phyloP scores from a whole-genome alignment of 2,797 vertebrate species.

The Semaprochilodus insignis region DNA sequence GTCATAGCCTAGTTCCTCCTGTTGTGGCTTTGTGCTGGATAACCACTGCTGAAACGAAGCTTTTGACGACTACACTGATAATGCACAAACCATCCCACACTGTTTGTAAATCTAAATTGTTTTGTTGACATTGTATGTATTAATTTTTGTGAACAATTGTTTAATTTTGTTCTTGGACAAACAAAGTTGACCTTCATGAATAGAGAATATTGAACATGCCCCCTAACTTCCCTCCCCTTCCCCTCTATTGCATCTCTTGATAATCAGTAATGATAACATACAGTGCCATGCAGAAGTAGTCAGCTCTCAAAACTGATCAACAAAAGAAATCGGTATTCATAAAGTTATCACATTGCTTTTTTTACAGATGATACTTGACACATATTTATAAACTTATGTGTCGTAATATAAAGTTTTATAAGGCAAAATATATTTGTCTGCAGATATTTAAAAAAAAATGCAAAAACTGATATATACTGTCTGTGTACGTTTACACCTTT shows the following conservation, averaged over 20 bases:
- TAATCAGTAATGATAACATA: neutral
- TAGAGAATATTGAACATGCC: too few species aligned
- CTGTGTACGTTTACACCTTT: neutral
- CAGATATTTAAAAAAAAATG: too few species aligned
- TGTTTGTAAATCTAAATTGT: neutral
- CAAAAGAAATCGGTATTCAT: neutral
- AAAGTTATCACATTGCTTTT: too few species aligned
- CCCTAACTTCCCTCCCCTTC: too few species aligned
- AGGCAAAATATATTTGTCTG: neutral
- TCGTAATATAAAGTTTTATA: too few species aligned
- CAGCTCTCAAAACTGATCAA: neutral
- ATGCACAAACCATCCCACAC: neutral
- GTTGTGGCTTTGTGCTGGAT: constrained; percentile 28
- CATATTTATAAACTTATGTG: too few species aligned
- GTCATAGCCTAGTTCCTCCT: constrained; percentile 33
- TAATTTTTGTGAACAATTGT: too few species aligned
- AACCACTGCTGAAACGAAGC: neutral
- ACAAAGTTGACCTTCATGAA: too few species aligned
- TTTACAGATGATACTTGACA: too few species aligned
- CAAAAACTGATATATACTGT: neutral
- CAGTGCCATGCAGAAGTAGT: neutral
- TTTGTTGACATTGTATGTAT: neutral
- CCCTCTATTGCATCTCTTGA: neutral
- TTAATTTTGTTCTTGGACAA: too few species aligned
- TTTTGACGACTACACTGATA: too few species aligned